These are phyloP conservation scores for Aspidoscelis tigris DNA, from an alignment of 2,113 vertebrate genomes.

Conservation along the genomic window DNA sequence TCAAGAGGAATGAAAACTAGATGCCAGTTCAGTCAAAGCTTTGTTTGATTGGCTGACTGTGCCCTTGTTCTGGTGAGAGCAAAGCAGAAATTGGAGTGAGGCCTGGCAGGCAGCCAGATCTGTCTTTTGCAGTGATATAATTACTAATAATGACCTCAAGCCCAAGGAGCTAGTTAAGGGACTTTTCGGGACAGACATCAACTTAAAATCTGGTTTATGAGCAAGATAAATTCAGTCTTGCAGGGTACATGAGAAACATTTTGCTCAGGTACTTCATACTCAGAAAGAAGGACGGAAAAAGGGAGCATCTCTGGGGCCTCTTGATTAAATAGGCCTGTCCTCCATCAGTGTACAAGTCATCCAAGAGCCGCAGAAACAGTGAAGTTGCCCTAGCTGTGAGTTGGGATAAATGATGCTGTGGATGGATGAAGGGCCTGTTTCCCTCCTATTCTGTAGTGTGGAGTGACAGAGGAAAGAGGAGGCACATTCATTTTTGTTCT, in stretches of 20 bases:
- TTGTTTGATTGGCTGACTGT: constrained; percentile 48
- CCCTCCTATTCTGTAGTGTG: too few species aligned
- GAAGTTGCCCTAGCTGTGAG: too few species aligned
- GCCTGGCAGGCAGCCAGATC: constrained; percentile 69
- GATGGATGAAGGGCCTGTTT: too few species aligned
- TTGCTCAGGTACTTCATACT: neutral
- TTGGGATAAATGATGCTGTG: too few species aligned
- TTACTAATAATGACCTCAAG: constrained; percentile 67
- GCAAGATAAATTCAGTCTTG: constrained; percentile 25
- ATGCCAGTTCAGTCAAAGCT: constrained; percentile 9
- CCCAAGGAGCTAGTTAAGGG: constrained; percentile 49
- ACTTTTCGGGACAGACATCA: constrained; percentile 48
- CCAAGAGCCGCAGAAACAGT: too few species aligned
- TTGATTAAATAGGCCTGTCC: too few species aligned
- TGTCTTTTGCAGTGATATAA: constrained; percentile 60
- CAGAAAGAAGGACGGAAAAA: too few species aligned
- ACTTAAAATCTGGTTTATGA: constrained; percentile 44
- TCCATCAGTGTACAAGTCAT: too few species aligned
- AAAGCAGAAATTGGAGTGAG: constrained; percentile 43
- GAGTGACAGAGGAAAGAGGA: too few species aligned
- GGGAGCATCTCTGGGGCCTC: too few species aligned
- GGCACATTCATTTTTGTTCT: too few species aligned
- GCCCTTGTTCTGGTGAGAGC: constrained; percentile 54
- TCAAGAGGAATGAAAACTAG: constrained; percentile 32
- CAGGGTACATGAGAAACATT: neutral